These are phyloP conservation scores for Drosophila repleta DNA, from an alignment of 1,140 invertebrate genomes.

Conservation along the genomic window DNA sequence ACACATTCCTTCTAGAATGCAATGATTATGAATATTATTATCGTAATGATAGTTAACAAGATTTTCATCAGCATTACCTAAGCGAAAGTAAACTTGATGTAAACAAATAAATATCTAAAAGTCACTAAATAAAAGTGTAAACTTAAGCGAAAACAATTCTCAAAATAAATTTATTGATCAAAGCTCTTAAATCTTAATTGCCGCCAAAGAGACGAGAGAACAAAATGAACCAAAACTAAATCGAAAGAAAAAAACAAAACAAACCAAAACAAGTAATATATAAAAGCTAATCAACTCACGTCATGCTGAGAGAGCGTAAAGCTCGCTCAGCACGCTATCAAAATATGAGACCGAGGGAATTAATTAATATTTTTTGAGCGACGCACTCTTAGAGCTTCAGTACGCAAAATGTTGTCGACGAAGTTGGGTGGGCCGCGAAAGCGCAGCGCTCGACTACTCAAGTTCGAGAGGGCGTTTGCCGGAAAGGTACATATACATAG, in stretches of 20 bases:
- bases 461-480: slow-evolving; percentile 31
- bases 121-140: too few relatives aligned
- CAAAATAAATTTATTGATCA: not conserved
- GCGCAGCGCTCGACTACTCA: slow-evolving; percentile 27
- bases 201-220: too few relatives aligned
- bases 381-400: slow-evolving; percentile 25
- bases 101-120: too few relatives aligned
- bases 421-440: slow-evolving; percentile 28
- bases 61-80: too few relatives aligned
- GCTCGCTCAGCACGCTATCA: slow-evolving; percentile 31
- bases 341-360: slow-evolving; percentile 13
- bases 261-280: slow-evolving; percentile 26
- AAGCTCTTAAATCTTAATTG: slow-evolving; percentile 5
- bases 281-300: slow-evolving; percentile 32
- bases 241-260: slow-evolving; percentile 16
- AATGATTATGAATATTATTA: too few relatives aligned
- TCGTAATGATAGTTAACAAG: too few relatives aligned
- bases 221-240: not conserved
- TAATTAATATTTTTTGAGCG: slow-evolving; percentile 21
- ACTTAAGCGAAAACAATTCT: too few relatives aligned
- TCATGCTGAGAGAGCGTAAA: slow-evolving; percentile 41
- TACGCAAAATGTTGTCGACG: slow-evolving; percentile 62
- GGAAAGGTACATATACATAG: slow-evolving; percentile 9
- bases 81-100: too few relatives aligned
- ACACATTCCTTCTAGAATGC: too few relatives aligned